Percentiles rank a stretch among this genome's conserved stretches.
phyloP scores from a whole-genome alignment of 2,113 vertebrate species.

The Trichechus manatus region DNA sequence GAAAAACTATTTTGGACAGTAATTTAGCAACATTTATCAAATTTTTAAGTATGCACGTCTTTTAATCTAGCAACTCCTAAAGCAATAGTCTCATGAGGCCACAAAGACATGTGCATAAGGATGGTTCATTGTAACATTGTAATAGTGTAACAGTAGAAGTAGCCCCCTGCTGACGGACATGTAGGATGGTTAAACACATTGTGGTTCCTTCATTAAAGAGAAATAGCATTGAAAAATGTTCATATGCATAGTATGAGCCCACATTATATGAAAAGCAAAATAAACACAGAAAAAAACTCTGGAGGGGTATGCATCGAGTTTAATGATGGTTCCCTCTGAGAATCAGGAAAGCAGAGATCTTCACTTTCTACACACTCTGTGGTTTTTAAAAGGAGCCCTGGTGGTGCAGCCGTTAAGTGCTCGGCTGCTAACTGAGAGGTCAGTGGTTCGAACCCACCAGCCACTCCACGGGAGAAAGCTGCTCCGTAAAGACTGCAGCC shows the following conservation, averaged over 20 bases:
- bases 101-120: neutral
- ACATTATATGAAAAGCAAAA: neutral
- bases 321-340: neutral
- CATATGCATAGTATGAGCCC: neutral
- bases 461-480: neutral
- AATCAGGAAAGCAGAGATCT: neutral
- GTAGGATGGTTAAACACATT: neutral
- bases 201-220: neutral
- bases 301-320: too few relatives aligned
- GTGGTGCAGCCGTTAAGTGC: neutral
- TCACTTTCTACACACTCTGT: neutral
- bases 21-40: neutral
- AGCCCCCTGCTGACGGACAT: neutral
- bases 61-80: slow-evolving; percentile 17
- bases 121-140: accelerated
- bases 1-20: neutral
- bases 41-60: neutral
- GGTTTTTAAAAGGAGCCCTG: neutral
- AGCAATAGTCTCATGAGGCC: neutral
- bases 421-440: neutral
- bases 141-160: neutral
- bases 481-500: neutral
- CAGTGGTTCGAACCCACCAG: neutral
- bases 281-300: neutral
- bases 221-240: neutral